phyloP scores from a whole-genome alignment of 2,113 vertebrate genomes.

The Nettapus auritus region DNA sequence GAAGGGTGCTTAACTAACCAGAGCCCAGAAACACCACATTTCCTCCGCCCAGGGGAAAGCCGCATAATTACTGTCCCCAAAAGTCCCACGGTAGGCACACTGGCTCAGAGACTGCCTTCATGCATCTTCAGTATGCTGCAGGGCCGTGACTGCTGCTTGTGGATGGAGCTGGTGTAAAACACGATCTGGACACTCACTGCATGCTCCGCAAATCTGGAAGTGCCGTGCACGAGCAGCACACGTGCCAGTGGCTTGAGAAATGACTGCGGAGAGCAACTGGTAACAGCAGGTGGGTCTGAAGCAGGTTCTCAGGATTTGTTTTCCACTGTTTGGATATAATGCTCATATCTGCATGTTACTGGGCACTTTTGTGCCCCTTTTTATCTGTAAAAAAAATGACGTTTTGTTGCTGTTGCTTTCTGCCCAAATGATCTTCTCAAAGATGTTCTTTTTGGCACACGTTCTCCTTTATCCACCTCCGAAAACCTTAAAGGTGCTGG shows the following conservation, averaged over 20 bases:
- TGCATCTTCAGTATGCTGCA: not conserved
- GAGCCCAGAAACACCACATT: not conserved
- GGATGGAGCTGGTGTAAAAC: not conserved
- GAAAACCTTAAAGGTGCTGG: not conserved
- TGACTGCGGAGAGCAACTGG: not conserved
- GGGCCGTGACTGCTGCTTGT: not conserved
- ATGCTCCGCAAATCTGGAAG: not conserved
- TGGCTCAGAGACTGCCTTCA: not conserved
- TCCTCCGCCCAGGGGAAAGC: not conserved
- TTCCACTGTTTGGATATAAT: not conserved
- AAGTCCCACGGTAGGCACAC: not conserved
- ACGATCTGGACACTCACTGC: not conserved
- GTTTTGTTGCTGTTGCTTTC: not conserved
- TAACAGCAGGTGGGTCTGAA: not conserved
- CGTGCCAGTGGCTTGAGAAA: not conserved
- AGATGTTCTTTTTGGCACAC: not conserved
- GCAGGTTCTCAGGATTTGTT: not conserved
- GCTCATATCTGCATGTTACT: accelerated
- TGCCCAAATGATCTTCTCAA: not conserved
- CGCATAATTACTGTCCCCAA: not conserved
- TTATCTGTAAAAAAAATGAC: not conserved
- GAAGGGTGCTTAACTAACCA: not conserved
- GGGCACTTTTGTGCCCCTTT: not conserved
- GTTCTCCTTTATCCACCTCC: not conserved
- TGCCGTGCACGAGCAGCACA: not conserved